Base-by-base conservation (phyloP, 2,888 invertebrate genomes). In the Xanthia icteritia region DNA sequence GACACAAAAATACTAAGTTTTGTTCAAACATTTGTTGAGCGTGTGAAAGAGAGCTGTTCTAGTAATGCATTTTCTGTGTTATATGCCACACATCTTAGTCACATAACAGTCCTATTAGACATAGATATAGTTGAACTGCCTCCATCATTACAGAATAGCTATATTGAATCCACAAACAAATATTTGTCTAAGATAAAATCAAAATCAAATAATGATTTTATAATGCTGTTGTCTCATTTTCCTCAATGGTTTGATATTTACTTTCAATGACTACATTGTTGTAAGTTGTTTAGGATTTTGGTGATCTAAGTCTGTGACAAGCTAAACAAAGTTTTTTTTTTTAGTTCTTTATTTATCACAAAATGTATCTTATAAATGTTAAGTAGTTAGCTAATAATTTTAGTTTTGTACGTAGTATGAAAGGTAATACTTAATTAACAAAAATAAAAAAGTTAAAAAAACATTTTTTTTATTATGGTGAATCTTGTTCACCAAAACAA, bases 191-290 rank as follows among this genome's bases (percentile, higher is more conserved):
- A 82, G 17, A 66, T 96, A 31, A 88, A 92, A 77, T 66, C 77
- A n/a, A 70, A 90, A 56, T 92, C 90, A 23, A 90, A 93, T 82
- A 90, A 88, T 90, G 93, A 95, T 81, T 89, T 96, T 27, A 91
- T 95, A 45, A 88, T 96, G 91, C 81, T 96, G 48, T 77, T 96
- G 31, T 93, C 94, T n/a, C 96, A 96, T 88, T 96, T 92, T 85
- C 94, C 94, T 48, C 88, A 92, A 39, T 96, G 96, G 96, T 95
- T 95, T 89, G 90, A 94, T 89, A 83, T 94, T 75, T 96, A 94
- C 88, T 92, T 90, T 85, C 56, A 82, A 54, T 58, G 61, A 74
- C 13, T 13, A 3, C 31, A 73, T 17, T 81, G 3, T 39, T 17
- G 20, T 5, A n/a, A n/a, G 23, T 8, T 74, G 2, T 54, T 48